These are phyloP conservation scores for Gymnothorax reevesii DNA, from an alignment of 2,797 vertebrate genomes.

Conservation along the genomic window DNA sequence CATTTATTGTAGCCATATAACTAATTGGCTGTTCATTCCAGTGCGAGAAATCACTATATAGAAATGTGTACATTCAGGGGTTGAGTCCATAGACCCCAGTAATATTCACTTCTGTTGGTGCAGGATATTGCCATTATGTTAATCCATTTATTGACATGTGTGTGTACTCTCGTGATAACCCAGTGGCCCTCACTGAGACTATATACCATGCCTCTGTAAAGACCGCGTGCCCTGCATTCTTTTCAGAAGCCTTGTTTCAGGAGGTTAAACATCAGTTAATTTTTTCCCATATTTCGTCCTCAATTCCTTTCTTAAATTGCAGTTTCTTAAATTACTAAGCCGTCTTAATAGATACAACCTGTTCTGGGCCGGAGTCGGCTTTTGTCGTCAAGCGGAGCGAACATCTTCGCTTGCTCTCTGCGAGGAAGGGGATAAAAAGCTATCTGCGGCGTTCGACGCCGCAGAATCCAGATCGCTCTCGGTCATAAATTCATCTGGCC, in stretches of 20 bases:
- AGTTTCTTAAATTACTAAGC: constrained; percentile 80
- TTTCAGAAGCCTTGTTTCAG: constrained; percentile 63
- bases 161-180: background rate
- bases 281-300: constrained; percentile 39
- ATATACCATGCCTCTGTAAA: too few species aligned
- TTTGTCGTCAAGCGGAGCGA: constrained; percentile 42
- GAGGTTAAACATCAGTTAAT: constrained; percentile 59
- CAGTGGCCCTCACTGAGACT: too few species aligned
- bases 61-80: background rate
- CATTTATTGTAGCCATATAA: constrained; percentile 58
- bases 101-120: background rate
- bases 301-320: constrained; percentile 61
- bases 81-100: background rate
- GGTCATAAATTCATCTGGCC: constrained; percentile 61
- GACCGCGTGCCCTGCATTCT: constrained; percentile 51
- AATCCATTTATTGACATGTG: background rate
- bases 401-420: constrained; percentile 57
- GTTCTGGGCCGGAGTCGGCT: constrained; percentile 53
- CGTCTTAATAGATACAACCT: constrained; percentile 80
- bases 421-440: constrained; percentile 48
- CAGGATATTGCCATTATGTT: background rate
- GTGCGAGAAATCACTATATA: constrained; percentile 62
- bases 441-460: constrained; percentile 55
- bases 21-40: constrained; percentile 48
- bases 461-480: constrained; percentile 55